These are phyloP conservation scores for Coelinius sp. DNA, from an alignment of 2,888 invertebrate species.

Conservation along the genomic window DNA sequence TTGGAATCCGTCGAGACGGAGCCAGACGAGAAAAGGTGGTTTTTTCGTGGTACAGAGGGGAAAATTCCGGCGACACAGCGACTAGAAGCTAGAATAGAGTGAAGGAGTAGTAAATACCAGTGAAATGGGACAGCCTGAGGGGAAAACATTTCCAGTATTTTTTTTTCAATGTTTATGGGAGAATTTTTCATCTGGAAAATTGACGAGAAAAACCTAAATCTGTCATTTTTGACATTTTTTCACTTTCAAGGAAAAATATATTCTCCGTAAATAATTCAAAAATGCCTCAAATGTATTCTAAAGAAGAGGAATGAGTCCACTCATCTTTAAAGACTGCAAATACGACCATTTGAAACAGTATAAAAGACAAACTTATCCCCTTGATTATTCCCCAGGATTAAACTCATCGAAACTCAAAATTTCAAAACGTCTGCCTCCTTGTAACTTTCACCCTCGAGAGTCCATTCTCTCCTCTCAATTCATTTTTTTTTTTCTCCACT, in stretches of 20 bases:
- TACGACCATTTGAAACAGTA: not conserved
- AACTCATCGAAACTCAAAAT: not conserved
- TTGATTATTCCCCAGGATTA: not conserved
- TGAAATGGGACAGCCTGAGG: conserved; percentile 2
- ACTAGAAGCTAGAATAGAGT: conserved; percentile 17
- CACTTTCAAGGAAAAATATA: not conserved
- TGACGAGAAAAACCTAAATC: conserved; percentile 2
- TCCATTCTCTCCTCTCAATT: not conserved
- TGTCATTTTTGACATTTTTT: not conserved
- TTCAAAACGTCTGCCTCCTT: not conserved
- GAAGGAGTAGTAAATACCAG: conserved; percentile 12
- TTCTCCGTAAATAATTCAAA: not conserved
- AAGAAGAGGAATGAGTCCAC: not conserved
- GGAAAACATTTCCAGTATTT: not conserved
- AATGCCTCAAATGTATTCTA: not conserved
- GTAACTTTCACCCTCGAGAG: conserved; percentile 4
- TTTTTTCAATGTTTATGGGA: not conserved
- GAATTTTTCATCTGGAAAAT: conserved; percentile 10
- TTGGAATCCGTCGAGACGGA: conserved; percentile 39
- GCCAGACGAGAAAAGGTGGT: conserved; percentile 27
- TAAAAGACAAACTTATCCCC: conserved; percentile 3
- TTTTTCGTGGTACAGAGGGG: not conserved
- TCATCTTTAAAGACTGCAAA: not conserved
- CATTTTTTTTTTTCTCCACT: not conserved
- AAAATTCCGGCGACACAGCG: conserved; percentile 21